Conservation (phyloP, 2,113 vertebrate genomes). For the Conger conger region DNA sequence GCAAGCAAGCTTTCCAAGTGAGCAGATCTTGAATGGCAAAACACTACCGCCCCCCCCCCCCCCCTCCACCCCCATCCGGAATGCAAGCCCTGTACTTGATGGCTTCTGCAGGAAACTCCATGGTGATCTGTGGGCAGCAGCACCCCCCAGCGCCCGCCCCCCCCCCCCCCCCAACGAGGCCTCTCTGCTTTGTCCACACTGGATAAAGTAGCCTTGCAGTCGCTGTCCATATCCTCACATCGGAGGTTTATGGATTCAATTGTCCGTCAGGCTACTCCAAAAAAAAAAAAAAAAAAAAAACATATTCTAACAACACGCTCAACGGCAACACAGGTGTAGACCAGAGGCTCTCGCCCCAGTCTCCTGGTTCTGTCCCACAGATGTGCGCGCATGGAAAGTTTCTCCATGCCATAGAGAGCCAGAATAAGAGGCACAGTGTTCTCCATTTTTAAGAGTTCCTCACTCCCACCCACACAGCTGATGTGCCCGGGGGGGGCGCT, state of each 20-base stretch:
- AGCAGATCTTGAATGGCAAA: too few species aligned
- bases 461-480: slow-evolving; percentile 4
- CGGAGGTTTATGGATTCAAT: background rate
- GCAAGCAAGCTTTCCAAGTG: too few species aligned
- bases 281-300: slow-evolving; percentile 3
- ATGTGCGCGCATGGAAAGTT: background rate
- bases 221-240: background rate
- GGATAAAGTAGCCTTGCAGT: background rate
- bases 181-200: background rate
- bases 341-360: background rate
- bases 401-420: background rate
- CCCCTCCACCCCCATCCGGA: too few species aligned
- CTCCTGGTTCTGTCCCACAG: background rate
- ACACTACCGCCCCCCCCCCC: too few species aligned
- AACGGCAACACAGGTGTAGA: background rate
- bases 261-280: background rate
- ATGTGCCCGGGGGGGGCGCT: background rate
- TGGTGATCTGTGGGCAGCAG: slow-evolving; percentile 5
- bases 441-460: slow-evolving; percentile 9
- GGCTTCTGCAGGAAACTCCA: background rate
- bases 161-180: background rate
- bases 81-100: too few species aligned
- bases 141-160: too few species aligned
- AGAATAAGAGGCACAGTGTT: background rate
- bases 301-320: background rate